These are phyloP conservation scores for Columbina picui DNA, from an alignment of 2,113 vertebrate genomes.

Conservation along the genomic window DNA sequence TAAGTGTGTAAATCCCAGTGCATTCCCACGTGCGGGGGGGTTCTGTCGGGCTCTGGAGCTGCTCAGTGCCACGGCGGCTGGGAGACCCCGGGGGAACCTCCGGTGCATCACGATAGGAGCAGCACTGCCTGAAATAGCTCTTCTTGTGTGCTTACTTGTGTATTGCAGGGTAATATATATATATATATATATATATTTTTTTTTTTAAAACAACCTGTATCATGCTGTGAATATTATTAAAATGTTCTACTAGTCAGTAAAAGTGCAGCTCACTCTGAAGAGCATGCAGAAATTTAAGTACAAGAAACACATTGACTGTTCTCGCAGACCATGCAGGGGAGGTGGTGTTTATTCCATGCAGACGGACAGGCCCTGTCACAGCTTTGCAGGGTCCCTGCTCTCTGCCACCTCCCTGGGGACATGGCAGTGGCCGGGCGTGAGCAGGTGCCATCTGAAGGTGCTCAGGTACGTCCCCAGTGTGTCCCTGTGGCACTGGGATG, in stretches of 20 bases:
- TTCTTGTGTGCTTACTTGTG: background rate
- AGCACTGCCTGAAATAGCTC: background rate
- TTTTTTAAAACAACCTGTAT: background rate
- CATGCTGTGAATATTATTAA: conserved; percentile 28
- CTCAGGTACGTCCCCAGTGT: no score
- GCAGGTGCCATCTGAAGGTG: background rate
- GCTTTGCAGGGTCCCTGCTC: background rate
- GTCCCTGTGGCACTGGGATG: no score
- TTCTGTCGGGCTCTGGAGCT: background rate
- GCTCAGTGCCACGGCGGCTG: background rate
- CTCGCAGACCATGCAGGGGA: background rate
- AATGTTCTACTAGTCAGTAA: conserved; percentile 2
- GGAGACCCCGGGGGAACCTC: background rate
- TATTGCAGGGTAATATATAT: background rate
- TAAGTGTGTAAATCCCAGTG: background rate
- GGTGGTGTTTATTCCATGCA: background rate
- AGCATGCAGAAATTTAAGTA: background rate
- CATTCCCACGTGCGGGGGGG: background rate
- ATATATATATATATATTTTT: no score
- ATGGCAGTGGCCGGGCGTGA: rapidly evolving
- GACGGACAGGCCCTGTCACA: background rate
- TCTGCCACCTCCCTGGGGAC: background rate
- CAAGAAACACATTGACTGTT: background rate
- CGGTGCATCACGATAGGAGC: background rate
- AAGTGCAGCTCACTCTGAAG: background rate